These are phyloP conservation scores for Tapirus indicus DNA, from an alignment of 2,797 vertebrate genomes.

Conservation along the genomic window DNA sequence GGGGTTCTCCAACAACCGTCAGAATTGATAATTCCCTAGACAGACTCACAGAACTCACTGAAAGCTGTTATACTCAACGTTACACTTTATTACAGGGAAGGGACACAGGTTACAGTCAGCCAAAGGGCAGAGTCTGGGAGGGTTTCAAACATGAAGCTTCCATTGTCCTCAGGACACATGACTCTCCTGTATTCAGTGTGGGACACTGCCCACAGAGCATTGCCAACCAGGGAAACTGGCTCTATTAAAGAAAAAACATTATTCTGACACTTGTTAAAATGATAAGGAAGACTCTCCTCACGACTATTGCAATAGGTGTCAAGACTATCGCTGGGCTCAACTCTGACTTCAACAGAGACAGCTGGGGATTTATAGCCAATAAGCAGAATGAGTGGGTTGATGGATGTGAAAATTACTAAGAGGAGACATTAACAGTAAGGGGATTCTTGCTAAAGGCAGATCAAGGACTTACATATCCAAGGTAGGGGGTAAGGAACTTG, in stretches of 20 bases:
- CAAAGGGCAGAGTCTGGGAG: neutral
- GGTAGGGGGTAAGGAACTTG: too few species aligned
- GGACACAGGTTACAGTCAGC: too few species aligned
- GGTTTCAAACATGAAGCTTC: neutral
- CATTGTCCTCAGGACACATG: neutral
- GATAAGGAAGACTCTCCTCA: neutral
- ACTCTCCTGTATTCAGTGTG: neutral
- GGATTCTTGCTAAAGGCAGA: neutral
- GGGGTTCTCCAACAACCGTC: fast-evolving
- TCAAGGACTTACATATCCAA: neutral
- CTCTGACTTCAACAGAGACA: too few species aligned
- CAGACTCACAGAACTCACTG: neutral
- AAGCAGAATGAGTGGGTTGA: fast-evolving
- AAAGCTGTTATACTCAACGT: too few species aligned
- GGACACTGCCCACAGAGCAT: fast-evolving
- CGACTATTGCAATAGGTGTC: neutral
- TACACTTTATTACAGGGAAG: neutral
- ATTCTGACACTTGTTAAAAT: fast-evolving
- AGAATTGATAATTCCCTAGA: neutral
- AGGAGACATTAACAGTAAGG: neutral
- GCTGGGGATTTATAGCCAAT: neutral
- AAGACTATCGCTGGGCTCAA: too few species aligned
- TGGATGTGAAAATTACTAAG: neutral
- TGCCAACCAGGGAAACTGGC: neutral
- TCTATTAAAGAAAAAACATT: too few species aligned